Conservation (phyloP, 1,140 invertebrate genomes). For the Diachasmimorpha longicaudata region DNA sequence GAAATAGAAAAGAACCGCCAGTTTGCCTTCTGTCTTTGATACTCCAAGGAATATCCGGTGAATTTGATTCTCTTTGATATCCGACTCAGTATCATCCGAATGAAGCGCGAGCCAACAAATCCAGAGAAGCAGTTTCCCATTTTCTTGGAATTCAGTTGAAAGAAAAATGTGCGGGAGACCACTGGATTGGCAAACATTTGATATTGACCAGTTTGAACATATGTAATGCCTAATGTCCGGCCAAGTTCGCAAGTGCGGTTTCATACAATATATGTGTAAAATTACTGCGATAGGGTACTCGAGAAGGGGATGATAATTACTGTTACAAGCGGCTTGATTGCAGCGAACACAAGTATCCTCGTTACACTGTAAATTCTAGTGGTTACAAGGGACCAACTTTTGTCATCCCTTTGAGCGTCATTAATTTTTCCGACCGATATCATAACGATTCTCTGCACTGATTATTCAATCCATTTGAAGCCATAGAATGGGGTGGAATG, state of each 20-base stretch:
- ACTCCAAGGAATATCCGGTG: not conserved
- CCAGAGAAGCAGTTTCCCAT: not conserved
- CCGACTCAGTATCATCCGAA: not conserved
- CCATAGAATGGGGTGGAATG: not conserved
- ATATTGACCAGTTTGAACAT: not conserved
- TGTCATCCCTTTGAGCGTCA: not conserved
- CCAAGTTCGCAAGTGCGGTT: too few relatives aligned
- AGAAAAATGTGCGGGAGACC: not conserved
- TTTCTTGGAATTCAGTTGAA: not conserved
- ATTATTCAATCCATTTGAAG: not conserved
- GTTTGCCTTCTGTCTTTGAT: not conserved
- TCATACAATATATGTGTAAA: too few relatives aligned
- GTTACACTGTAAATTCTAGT: not conserved
- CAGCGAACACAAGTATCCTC: not conserved
- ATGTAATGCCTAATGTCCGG: not conserved
- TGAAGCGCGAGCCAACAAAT: not conserved
- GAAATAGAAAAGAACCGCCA: not conserved
- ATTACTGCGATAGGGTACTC: too few relatives aligned
- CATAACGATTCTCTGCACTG: not conserved
- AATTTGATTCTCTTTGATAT: conserved; percentile 5
- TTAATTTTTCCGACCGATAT: not conserved
- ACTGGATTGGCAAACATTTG: not conserved
- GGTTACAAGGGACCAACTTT: not conserved
- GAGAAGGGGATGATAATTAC: too few relatives aligned
- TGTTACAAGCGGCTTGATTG: not conserved